phyloP scores from a whole-genome alignment of 2,888 invertebrate genomes.

The Syritta pipiens region DNA sequence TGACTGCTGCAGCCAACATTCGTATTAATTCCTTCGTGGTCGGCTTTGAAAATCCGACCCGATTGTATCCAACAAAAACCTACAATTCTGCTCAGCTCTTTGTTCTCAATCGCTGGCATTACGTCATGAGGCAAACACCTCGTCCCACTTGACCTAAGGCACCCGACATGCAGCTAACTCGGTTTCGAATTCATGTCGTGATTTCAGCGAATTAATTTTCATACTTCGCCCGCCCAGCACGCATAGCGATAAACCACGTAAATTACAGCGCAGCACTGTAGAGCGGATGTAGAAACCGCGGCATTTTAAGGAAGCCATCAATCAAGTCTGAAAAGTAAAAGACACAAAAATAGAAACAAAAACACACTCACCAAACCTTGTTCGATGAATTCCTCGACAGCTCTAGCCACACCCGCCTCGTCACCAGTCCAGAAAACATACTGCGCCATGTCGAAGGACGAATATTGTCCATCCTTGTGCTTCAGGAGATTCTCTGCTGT shows the following conservation, averaged over 20 bases:
- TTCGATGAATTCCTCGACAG: constrained; percentile 88
- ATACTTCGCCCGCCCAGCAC: constrained; percentile 17
- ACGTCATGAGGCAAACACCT: too few relatives aligned
- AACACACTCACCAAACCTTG: constrained; percentile 85
- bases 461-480: constrained; percentile 84
- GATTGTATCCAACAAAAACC: too few relatives aligned
- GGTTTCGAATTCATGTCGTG: constrained; percentile 42
- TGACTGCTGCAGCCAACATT: too few relatives aligned
- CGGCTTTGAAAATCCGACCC: too few relatives aligned
- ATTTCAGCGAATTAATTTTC: constrained; percentile 29
- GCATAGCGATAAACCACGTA: constrained; percentile 26
- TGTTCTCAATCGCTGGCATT: too few relatives aligned
- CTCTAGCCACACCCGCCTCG: constrained; percentile 87
- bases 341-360: neutral
- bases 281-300: constrained; percentile 3
- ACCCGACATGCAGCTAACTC: too few relatives aligned
- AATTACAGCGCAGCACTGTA: constrained; percentile 1
- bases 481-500: constrained; percentile 78
- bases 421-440: constrained; percentile 92
- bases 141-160: too few relatives aligned
- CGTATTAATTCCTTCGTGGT: too few relatives aligned
- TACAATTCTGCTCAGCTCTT: too few relatives aligned
- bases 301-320: constrained; percentile 46
- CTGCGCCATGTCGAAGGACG: constrained; percentile 89
- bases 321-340: neutral